Evolutionary conservation across 2,113 vertebrate species (phyloP).

Genomic region (Platysteira castanea): DNA sequence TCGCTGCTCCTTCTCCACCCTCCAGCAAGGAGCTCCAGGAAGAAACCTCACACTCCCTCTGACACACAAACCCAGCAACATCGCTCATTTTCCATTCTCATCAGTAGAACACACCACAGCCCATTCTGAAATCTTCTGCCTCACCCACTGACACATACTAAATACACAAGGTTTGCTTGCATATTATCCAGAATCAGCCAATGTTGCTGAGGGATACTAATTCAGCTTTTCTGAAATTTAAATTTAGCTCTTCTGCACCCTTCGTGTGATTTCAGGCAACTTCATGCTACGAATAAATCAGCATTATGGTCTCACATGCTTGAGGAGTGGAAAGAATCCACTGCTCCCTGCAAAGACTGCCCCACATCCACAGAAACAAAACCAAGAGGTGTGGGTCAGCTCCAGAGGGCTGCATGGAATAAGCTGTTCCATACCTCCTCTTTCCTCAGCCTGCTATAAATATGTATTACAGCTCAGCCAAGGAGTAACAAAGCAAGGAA

Average conservation of each 20-base stretch:
- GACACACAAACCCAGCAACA: not conserved
- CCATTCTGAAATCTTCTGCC: not conserved
- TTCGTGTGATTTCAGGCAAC: not conserved
- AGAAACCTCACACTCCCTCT: rapidly evolving
- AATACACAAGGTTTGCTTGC: not conserved
- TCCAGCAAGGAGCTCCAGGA: not conserved
- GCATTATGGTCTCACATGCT: not conserved
- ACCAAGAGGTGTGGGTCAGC: not conserved
- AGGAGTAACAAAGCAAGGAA: conserved; percentile 58
- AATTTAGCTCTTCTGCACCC: not conserved
- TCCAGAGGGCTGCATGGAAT: not conserved
- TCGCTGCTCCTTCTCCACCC: not conserved
- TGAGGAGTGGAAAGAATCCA: not conserved
- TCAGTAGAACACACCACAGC: not conserved
- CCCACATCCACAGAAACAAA: not conserved
- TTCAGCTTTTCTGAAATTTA: not conserved
- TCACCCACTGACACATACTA: not conserved
- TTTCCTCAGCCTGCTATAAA: conserved; percentile 45
- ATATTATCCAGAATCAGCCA: not conserved
- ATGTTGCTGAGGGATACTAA: rapidly evolving
- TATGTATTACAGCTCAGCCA: not conserved
- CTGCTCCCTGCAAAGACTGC: not conserved
- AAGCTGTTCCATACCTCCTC: not conserved
- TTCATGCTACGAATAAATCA: not conserved
- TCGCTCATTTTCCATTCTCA: not conserved